A percentile compares a stretch with the other conserved stretches of the same genome.
These are phyloP conservation scores for Tinea trinotella DNA, from an alignment of 2,888 invertebrate genomes.

Conservation along the genomic window DNA sequence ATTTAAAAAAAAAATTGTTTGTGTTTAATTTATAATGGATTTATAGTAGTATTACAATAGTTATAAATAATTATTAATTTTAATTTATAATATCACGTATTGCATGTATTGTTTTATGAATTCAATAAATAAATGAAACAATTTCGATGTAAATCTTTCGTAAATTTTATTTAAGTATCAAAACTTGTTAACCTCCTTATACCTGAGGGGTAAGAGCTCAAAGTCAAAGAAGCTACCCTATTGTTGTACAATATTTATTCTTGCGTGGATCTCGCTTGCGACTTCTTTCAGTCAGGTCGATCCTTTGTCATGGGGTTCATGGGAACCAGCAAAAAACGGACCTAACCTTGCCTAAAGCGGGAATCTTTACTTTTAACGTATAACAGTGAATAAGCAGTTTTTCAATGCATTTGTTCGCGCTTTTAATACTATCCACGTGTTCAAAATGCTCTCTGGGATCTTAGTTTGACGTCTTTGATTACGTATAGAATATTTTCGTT, in stretches of 20 bases:
- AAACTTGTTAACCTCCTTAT: constrained; percentile 27
- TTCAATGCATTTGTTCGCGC: constrained; percentile 43
- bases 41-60: too few relatives aligned
- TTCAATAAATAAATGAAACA: too few relatives aligned
- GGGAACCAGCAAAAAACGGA: constrained; percentile 64
- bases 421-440: constrained; percentile 53
- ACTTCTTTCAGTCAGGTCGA: constrained; percentile 57
- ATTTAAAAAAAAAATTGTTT: too few relatives aligned
- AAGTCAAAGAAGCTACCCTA: constrained; percentile 67
- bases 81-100: too few relatives aligned
- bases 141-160: too few relatives aligned
- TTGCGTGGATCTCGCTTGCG: constrained; percentile 58
- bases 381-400: constrained; percentile 66
- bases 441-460: constrained; percentile 28
- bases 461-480: neutral
- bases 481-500: too few relatives aligned
- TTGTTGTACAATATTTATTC: constrained; percentile 69
- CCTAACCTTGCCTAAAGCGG: constrained; percentile 42
- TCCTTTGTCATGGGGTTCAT: constrained; percentile 57
- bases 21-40: too few relatives aligned
- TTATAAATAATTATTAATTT: too few relatives aligned
- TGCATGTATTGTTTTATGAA: too few relatives aligned
- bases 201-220: constrained; percentile 33
- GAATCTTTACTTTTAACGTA: constrained; percentile 44
- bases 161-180: constrained; percentile 33